Base-by-base conservation (phyloP, 2,113 vertebrate species). In the Dendropsophus ebraccatus region DNA sequence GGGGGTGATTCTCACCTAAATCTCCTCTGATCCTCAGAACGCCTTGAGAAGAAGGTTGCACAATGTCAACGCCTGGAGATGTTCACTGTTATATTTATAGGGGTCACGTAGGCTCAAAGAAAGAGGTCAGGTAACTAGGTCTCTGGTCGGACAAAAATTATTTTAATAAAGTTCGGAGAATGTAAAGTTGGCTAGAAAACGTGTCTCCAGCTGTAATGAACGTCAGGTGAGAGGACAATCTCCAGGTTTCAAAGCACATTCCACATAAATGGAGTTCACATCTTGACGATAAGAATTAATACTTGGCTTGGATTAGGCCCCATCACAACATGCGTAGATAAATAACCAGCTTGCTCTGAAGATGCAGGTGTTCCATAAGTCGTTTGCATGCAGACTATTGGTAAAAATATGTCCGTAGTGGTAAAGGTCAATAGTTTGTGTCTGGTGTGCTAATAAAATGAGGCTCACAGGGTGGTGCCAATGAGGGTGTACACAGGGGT, bases 81-180 rank as follows among this genome's bases (percentile, higher is more conserved):
- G 75, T 58, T 79, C 32, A 14, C 76, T n/a, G 21, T 58, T 19
- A 79, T 79, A 37, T 79, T 58, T 58, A 56, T 58, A 74, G 76
- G 23, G 52, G 76, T 58, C 50, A 79, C 11, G 21, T 23, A 5
- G n/a, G 76, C 76, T 56, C 32, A 37, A 37, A 35, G 52, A 23
- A 4, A 78, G 30, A 9, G 30, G 52, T 58, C 30, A 79, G 23
- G 32, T 11, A 30, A 52, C 28, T 76, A 14, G 25, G 47, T 76
- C 49, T 54, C 75, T 32, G 10, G 7, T 56, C 19, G 21, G 30
- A 41, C 52, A n/a, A 58, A 79, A 37, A 58, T n/a, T 5, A 58
- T 56, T 30, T 19, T 37, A 58, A 79, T 58, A 58, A 13, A 58
- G 21, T 9, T 13, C 37, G 30, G 21, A 54, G 30, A 32, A 56